Conservation (phyloP, 1,140 invertebrate species). For the Sitobion miscanthi region DNA sequence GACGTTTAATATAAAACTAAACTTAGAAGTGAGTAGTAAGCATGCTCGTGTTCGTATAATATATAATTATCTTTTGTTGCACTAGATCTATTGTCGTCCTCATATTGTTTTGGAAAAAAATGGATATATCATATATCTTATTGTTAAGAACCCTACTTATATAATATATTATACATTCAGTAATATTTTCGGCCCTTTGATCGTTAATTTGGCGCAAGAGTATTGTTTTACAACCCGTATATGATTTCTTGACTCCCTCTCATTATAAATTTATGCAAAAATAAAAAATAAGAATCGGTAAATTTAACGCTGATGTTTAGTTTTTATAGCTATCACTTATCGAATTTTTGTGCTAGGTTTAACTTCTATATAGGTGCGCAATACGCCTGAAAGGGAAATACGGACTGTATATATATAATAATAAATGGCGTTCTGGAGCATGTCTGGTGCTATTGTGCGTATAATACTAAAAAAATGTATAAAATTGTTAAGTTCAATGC, state of each 20-base stretch:
- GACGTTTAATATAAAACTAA: not conserved
- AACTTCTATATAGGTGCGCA: not conserved
- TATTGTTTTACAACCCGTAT: slow-evolving; percentile 22
- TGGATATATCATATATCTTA: not conserved
- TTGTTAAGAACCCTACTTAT: not conserved
- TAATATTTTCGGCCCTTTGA: slow-evolving; percentile 18
- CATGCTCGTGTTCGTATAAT: not conserved
- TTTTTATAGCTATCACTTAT: not conserved
- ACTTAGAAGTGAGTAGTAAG: not conserved
- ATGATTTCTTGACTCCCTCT: slow-evolving; percentile 28
- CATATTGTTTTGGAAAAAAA: not conserved
- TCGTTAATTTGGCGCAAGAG: not conserved
- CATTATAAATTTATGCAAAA: not conserved
- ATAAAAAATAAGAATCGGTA: not conserved
- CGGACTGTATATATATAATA: not conserved
- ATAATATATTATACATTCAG: not conserved
- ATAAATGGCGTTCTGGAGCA: too few species aligned
- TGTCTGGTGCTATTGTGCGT: not conserved
- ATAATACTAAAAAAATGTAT: not conserved
- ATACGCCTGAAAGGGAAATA: not conserved
- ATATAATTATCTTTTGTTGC: slow-evolving; percentile 31
- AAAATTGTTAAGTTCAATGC: not conserved
- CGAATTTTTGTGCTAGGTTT: not conserved
- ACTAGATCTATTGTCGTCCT: not conserved
- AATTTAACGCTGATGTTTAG: not conserved